phyloP scores from a whole-genome alignment of 2,888 invertebrate genomes.

The Harpalus rubripes region DNA sequence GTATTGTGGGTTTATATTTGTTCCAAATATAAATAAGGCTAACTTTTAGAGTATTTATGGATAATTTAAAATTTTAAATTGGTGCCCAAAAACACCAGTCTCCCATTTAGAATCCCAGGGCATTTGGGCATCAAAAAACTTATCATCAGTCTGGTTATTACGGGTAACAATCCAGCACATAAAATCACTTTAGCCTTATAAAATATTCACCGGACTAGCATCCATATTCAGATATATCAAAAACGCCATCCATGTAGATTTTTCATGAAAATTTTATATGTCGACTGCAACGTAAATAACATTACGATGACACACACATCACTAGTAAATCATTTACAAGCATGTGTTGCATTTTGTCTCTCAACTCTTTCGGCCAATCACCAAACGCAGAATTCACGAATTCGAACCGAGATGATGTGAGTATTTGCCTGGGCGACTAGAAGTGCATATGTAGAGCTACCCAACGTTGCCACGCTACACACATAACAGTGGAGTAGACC shows the following conservation, averaged over 20 bases:
- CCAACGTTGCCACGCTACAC: constrained; percentile 12
- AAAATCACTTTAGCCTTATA: constrained; percentile 54
- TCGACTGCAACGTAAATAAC: constrained; percentile 33
- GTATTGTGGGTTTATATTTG: no score
- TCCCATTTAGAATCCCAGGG: constrained; percentile 9
- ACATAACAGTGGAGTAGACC: background rate
- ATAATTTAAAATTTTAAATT: constrained; percentile 16
- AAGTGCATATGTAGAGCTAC: constrained; percentile 29
- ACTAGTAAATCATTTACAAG: constrained; percentile 53
- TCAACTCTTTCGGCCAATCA: constrained; percentile 23
- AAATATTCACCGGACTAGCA: constrained; percentile 44
- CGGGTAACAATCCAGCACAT: constrained; percentile 33
- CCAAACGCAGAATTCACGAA: background rate
- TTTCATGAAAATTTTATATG: constrained; percentile 52
- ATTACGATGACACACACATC: constrained; percentile 42
- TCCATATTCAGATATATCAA: constrained; percentile 54
- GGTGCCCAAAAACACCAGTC: background rate
- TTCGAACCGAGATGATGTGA: background rate
- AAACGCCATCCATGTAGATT: constrained; percentile 44
- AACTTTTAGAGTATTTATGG: background rate
- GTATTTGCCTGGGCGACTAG: constrained; percentile 1
- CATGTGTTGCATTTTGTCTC: constrained; percentile 26
- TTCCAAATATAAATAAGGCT: no score
- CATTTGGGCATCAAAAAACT: constrained; percentile 42
- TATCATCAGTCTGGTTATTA: constrained; percentile 40